A percentile compares a stretch with the other conserved stretches of the same genome.
These are phyloP conservation scores for Valencia hispanica DNA, from an alignment of 2,797 vertebrate species.

Conservation along the genomic window DNA sequence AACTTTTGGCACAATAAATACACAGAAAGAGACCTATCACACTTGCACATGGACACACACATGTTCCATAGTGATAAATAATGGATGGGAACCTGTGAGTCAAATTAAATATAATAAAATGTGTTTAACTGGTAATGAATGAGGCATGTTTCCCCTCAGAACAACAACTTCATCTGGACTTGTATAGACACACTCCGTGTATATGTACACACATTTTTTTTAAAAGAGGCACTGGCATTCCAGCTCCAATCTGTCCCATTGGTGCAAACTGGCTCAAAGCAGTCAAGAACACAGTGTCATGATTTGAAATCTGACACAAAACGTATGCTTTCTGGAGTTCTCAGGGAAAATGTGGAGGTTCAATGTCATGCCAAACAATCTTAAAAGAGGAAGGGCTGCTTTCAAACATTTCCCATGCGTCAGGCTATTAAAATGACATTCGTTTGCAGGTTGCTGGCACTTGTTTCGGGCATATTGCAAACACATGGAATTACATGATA, in stretches of 20 bases:
- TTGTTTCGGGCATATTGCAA: conserved; percentile 78
- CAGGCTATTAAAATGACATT: conserved; percentile 82
- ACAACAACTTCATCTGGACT: conserved; percentile 69
- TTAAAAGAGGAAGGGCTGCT: conserved; percentile 72
- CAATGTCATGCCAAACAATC: conserved; percentile 77
- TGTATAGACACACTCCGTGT: conserved; percentile 20
- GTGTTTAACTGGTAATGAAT: conserved; percentile 73
- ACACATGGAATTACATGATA: conserved; percentile 79
- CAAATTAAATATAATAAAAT: conserved; percentile 78
- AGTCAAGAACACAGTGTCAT: conserved; percentile 53
- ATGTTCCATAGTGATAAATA: conserved; percentile 68
- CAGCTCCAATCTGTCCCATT: conserved; percentile 42
- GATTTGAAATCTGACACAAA: conserved; percentile 77
- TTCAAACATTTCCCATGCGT: conserved; percentile 79
- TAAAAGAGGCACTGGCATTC: conserved; percentile 43
- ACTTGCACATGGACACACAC: conserved; percentile 1
- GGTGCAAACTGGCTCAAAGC: conserved; percentile 38
- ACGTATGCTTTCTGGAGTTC: conserved; percentile 74
- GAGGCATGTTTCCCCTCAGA: conserved; percentile 74
- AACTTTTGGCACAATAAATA: conserved; percentile 45
- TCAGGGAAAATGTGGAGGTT: conserved; percentile 69
- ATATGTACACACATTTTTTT: conserved; percentile 28
- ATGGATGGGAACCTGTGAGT: conserved; percentile 74
- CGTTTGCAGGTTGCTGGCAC: conserved; percentile 78
- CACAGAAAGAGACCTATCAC: conserved; percentile 13